Conservation (phyloP, 2,888 invertebrate species). For the Heliconius aoede region DNA sequence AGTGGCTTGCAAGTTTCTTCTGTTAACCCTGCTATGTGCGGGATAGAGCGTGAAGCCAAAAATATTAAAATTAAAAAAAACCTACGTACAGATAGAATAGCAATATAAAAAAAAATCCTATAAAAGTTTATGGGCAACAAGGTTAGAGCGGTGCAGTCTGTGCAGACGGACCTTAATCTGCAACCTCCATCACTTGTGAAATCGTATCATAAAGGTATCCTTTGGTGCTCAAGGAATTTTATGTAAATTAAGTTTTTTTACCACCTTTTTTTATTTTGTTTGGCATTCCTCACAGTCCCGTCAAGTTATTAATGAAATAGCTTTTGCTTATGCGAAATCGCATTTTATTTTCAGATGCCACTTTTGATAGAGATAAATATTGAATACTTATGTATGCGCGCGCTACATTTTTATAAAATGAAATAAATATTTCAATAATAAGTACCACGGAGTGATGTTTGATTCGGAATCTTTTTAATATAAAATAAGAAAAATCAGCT, state of each 20-base stretch:
- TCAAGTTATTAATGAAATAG: slow-evolving; percentile 45
- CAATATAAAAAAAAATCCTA: background rate
- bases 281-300: slow-evolving; percentile 50
- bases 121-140: background rate
- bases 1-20: too few species aligned
- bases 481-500: background rate
- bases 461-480: background rate
- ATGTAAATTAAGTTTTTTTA: slow-evolving; percentile 70
- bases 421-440: background rate
- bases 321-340: slow-evolving; percentile 33
- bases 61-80: too few species aligned
- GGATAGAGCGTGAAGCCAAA: background rate
- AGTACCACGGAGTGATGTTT: background rate
- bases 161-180: slow-evolving; percentile 54
- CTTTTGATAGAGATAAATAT: slow-evolving; percentile 23
- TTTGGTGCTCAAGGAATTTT: slow-evolving; percentile 65
- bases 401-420: background rate
- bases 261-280: slow-evolving; percentile 54
- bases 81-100: too few species aligned
- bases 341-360: slow-evolving; percentile 42
- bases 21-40: background rate
- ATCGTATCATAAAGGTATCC: slow-evolving; percentile 45
- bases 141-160: slow-evolving; percentile 31
- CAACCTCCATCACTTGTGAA: slow-evolving; percentile 52
- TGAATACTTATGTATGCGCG: background rate